These are phyloP conservation scores for Philereme vetulata DNA, from an alignment of 2,888 invertebrate genomes.

Conservation along the genomic window DNA sequence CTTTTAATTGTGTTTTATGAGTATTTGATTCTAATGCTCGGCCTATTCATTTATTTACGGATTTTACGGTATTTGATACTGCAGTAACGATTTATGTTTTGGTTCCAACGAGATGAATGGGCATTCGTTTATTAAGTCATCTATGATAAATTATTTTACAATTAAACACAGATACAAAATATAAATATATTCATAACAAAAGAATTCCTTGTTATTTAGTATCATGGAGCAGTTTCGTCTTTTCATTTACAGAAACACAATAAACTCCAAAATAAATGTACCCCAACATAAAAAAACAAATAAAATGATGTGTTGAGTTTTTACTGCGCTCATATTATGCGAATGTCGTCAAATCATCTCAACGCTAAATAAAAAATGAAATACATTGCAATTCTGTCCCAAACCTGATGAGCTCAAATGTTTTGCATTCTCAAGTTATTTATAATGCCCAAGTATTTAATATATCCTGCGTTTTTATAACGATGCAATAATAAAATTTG, in stretches of 20 bases:
- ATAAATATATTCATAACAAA: too few relatives aligned
- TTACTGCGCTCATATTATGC: slow-evolving; percentile 1
- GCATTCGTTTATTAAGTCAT: slow-evolving; percentile 45
- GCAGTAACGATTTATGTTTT: slow-evolving; percentile 77
- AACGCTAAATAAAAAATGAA: slow-evolving; percentile 43
- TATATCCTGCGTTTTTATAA: slow-evolving; percentile 57
- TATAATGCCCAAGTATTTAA: slow-evolving; percentile 58
- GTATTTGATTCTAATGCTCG: slow-evolving; percentile 82
- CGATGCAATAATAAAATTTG: slow-evolving; percentile 68
- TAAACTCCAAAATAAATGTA: too few relatives aligned
- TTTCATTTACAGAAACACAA: too few relatives aligned
- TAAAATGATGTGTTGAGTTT: slow-evolving; percentile 7
- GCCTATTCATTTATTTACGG: slow-evolving; percentile 78
- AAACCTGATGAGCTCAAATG: slow-evolving; percentile 55
- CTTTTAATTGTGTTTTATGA: slow-evolving; percentile 84
- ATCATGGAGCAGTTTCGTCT: too few relatives aligned
- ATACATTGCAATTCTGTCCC: slow-evolving; percentile 46
- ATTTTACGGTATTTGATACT: slow-evolving; percentile 82
- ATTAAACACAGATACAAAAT: neutral
- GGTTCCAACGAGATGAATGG: slow-evolving; percentile 66
- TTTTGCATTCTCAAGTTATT: slow-evolving; percentile 54
- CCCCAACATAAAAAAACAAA: slow-evolving; percentile 5
- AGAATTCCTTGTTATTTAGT: too few relatives aligned
- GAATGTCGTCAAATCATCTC: slow-evolving; percentile 21
- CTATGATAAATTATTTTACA: neutral